These are phyloP conservation scores for Tenthredo amoena DNA, from an alignment of 2,888 invertebrate genomes.

Conservation along the genomic window DNA sequence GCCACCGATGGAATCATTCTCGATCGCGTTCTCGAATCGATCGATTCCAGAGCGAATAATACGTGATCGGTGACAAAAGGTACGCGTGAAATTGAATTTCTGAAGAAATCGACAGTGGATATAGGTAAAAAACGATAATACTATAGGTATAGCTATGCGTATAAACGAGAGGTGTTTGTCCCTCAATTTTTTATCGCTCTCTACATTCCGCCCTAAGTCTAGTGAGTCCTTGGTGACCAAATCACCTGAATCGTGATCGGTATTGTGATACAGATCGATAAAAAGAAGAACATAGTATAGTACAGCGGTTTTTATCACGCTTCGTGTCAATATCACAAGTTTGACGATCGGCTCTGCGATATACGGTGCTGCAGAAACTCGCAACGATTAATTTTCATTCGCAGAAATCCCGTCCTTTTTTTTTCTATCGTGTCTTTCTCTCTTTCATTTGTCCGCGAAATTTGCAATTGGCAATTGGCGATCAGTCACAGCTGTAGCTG, in stretches of 20 bases:
- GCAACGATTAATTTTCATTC: not conserved
- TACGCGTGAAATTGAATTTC: constrained; percentile 4
- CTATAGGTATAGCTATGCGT: not conserved
- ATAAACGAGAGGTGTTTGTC: not conserved
- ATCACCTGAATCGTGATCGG: not conserved
- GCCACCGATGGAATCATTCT: too few relatives aligned
- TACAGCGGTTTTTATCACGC: not conserved
- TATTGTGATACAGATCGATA: constrained; percentile 1
- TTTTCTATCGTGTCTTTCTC: not conserved
- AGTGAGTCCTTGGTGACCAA: not conserved
- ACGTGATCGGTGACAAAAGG: not conserved
- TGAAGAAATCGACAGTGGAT: not conserved
- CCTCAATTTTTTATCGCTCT: not conserved
- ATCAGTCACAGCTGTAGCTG: not conserved
- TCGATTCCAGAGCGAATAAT: not conserved
- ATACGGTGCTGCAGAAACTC: not conserved
- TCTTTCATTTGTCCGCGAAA: not conserved
- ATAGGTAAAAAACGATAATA: not conserved
- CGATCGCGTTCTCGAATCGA: not conserved
- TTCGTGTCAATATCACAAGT: not conserved
- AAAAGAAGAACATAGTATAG: not conserved
- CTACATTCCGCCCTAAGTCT: not conserved
- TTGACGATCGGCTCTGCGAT: not conserved
- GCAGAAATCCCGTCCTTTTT: not conserved
- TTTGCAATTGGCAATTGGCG: not conserved